phyloP scores from a whole-genome alignment of 2,113 vertebrate species.

The Suncus etruscus region DNA sequence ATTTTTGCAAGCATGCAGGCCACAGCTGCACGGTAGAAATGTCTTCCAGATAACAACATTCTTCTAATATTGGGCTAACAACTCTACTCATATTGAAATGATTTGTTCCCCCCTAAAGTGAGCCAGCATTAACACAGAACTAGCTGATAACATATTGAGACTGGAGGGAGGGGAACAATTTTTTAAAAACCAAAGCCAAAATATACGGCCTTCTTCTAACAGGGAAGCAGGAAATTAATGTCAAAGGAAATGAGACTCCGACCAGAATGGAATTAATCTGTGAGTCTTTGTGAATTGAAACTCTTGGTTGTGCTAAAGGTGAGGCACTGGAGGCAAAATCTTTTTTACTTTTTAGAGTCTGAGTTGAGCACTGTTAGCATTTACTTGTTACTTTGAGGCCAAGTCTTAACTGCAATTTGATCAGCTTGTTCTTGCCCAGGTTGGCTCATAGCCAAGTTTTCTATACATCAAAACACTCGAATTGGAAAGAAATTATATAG shows the following conservation, averaged over 20 bases:
- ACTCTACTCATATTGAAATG: constrained; percentile 1
- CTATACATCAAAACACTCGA: constrained; percentile 40
- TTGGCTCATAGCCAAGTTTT: constrained; percentile 19
- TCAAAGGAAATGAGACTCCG: background rate
- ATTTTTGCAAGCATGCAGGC: background rate
- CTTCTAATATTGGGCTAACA: background rate
- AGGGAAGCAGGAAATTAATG: constrained; percentile 32
- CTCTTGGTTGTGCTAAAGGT: constrained; percentile 41
- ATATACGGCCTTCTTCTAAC: background rate
- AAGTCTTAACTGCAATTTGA: constrained; percentile 21
- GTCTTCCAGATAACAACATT: constrained; percentile 15
- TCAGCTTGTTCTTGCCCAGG: background rate
- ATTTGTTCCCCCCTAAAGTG: constrained; percentile 37
- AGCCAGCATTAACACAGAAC: background rate
- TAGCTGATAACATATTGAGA: background rate
- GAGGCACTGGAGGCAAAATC: constrained; percentile 36
- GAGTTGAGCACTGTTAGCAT: background rate
- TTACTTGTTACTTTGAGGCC: background rate
- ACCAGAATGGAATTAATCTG: constrained; percentile 31
- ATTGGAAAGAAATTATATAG: constrained; percentile 53
- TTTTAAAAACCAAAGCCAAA: background rate
- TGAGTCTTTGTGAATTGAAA: constrained; percentile 46
- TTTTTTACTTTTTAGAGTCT: constrained; percentile 47
- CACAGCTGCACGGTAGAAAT: background rate
- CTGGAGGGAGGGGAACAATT: background rate